phyloP scores from a whole-genome alignment of 2,888 invertebrate genomes.

The Lepeophtheirus nordmannii region DNA sequence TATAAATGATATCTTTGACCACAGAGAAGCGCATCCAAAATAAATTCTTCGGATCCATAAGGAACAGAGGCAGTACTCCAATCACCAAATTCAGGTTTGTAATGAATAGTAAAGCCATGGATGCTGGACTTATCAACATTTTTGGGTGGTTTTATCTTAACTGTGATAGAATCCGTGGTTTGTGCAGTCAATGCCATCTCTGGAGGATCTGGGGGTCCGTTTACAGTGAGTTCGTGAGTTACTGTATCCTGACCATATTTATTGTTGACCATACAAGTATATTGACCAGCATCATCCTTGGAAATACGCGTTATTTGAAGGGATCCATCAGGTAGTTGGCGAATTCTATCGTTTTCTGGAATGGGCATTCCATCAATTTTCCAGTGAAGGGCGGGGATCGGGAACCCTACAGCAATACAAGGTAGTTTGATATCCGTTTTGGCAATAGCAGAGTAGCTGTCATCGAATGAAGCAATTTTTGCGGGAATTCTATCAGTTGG shows the following conservation, averaged over 20 bases:
- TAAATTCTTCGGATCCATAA: constrained; percentile 34
- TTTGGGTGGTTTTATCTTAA: constrained; percentile 54
- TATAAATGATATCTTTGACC: constrained; percentile 86
- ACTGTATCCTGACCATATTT: constrained; percentile 81
- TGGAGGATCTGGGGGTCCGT: constrained; percentile 65
- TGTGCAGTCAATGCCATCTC: constrained; percentile 56
- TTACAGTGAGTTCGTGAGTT: constrained; percentile 70
- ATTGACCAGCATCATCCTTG: constrained; percentile 62
- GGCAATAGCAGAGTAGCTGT: constrained; percentile 46
- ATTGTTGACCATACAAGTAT: constrained; percentile 82
- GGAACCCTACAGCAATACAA: constrained; percentile 78
- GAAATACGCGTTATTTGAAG: constrained; percentile 75
- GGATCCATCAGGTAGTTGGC: constrained; percentile 74
- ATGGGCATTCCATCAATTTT: constrained; percentile 10
- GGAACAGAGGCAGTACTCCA: constrained; percentile 65
- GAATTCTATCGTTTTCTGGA: constrained; percentile 47
- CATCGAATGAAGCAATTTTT: constrained; percentile 84
- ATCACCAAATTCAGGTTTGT: constrained; percentile 84
- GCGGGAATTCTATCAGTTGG: constrained; percentile 75
- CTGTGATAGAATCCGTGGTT: constrained; percentile 55
- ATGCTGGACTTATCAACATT: constrained; percentile 63
- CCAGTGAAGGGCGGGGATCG: constrained; percentile 57
- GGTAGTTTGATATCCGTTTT: constrained; percentile 79
- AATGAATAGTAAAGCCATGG: constrained; percentile 77
- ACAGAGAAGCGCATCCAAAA: constrained; percentile 71